Evolutionary conservation across 1,140 invertebrate species (phyloP).

Genomic region (Berghia stephanieae): DNA sequence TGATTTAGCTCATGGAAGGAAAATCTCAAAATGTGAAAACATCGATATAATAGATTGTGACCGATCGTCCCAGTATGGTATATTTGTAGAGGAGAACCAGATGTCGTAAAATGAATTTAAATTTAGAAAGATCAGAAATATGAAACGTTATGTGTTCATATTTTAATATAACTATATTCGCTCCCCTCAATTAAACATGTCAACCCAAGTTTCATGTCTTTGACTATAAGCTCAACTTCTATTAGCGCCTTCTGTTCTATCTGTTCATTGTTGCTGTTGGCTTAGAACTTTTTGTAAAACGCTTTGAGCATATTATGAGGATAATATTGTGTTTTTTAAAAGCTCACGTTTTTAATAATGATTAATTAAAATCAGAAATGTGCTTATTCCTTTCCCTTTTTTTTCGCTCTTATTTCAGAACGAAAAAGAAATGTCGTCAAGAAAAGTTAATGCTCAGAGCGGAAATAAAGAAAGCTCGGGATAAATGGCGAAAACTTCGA

Average conservation of each 20-base stretch:
- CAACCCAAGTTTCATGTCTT: too few relatives aligned
- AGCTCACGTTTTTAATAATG: background rate
- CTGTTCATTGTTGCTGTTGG: background rate
- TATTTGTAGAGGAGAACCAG: too few relatives aligned
- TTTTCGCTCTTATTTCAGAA: constrained; percentile 21
- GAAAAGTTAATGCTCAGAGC: constrained; percentile 33
- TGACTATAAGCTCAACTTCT: background rate
- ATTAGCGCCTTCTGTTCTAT: background rate
- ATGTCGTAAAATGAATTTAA: too few relatives aligned
- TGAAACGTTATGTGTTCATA: too few relatives aligned
- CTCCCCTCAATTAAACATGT: too few relatives aligned
- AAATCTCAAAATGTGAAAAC: too few relatives aligned
- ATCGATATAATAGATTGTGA: too few relatives aligned
- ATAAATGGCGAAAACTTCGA: constrained; percentile 35
- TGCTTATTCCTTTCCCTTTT: background rate
- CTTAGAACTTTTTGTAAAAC: background rate
- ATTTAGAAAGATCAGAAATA: too few relatives aligned
- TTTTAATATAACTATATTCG: too few relatives aligned
- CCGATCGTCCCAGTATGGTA: too few relatives aligned
- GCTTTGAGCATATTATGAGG: background rate
- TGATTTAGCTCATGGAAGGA: too few relatives aligned
- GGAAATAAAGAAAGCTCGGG: constrained; percentile 34
- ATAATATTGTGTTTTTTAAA: background rate
- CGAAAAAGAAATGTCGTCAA: constrained; percentile 34
- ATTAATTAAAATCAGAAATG: background rate